These are phyloP conservation scores for Hydriomena furcata DNA, from an alignment of 2,888 invertebrate species.

Conservation along the genomic window DNA sequence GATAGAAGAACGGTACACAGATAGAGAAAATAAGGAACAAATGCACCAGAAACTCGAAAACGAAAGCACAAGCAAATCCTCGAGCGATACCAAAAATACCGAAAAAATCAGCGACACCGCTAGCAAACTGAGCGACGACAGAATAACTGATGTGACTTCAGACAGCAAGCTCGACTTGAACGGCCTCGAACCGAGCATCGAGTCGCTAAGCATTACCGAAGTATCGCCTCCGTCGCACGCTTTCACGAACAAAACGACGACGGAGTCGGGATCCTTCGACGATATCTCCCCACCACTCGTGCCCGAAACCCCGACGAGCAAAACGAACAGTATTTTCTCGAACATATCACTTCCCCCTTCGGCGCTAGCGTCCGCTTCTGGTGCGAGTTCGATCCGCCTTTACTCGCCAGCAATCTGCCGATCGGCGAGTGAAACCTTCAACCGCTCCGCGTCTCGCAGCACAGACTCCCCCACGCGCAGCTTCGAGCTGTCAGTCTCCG, in stretches of 20 bases:
- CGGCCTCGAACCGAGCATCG: constrained; percentile 46
- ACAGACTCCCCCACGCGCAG: constrained; percentile 55
- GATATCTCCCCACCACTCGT: constrained; percentile 61
- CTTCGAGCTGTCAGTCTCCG: constrained; percentile 50
- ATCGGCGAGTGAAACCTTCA: constrained; percentile 73
- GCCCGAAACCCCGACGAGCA: constrained; percentile 49
- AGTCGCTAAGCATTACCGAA: constrained; percentile 59
- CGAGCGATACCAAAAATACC: constrained; percentile 37
- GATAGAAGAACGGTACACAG: constrained; percentile 27
- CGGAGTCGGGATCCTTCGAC: constrained; percentile 42
- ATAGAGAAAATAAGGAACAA: constrained; percentile 15
- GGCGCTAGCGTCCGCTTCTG: constrained; percentile 32
- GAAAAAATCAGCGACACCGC: constrained; percentile 34
- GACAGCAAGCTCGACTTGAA: constrained; percentile 37
- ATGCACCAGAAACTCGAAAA: constrained; percentile 37
- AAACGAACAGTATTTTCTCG: constrained; percentile 30
- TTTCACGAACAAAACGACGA: constrained; percentile 44
- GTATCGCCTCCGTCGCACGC: constrained; percentile 53
- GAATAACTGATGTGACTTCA: constrained; percentile 23
- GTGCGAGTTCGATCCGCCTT: constrained; percentile 54
- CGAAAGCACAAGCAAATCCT: constrained; percentile 45
- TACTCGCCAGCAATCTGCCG: constrained; percentile 75
- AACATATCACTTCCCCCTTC: constrained; percentile 40
- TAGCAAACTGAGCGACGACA: constrained; percentile 29
- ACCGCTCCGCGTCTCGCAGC: constrained; percentile 51